Evolutionary conservation across 2,113 vertebrate genomes (phyloP), one percentile per base, ranked within the genome.

Genomic region (Pomatorhinus ruficollis): DNA sequence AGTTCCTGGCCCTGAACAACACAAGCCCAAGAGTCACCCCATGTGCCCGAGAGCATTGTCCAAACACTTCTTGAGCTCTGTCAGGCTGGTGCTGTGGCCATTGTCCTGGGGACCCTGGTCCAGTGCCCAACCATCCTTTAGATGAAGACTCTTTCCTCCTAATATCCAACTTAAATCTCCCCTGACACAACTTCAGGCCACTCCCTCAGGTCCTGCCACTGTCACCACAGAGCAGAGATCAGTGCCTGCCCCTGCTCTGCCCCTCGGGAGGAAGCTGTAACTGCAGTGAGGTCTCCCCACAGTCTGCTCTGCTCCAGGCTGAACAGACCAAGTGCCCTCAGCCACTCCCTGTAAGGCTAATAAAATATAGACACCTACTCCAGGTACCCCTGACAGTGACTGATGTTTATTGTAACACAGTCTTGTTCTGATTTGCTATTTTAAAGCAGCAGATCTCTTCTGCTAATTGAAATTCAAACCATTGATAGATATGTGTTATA

Each of bases 211-310:
- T 61, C 30, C 17, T 47, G 39, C 42, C 78, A 31, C n/a, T 35
- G 39, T 31, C 39, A 12, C 2, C 40, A 15, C 7, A 61, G 53
- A 61, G n/a, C 9, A 75, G 45, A 76, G 47, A 22, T 69, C 70
- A 76, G 54, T 9, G 70, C 4, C 61, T 39, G 37, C 5, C 22
- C 27, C 37, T 68, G 6, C 59, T 64, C 6, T 50, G 2, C 37
- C 16, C 16, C n/a, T 25, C 21, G n/a, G 0, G 0, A 16, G 7
- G 28, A 53, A 82, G n/a, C 1, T 83, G 61, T 27, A 1, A 4
- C 21, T 47, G 28, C 18, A 11, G 1, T 35, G 54, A 89, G n/a
- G 6, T 22, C 47, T 47, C 3, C 2, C 8, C 30, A 54, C 39
- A 60, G n/a, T 19, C 63, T 61, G 11, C 54, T 19, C 63, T 61